Conservation (phyloP, 2,888 invertebrate genomes). For the Cheilosia impressa region DNA sequence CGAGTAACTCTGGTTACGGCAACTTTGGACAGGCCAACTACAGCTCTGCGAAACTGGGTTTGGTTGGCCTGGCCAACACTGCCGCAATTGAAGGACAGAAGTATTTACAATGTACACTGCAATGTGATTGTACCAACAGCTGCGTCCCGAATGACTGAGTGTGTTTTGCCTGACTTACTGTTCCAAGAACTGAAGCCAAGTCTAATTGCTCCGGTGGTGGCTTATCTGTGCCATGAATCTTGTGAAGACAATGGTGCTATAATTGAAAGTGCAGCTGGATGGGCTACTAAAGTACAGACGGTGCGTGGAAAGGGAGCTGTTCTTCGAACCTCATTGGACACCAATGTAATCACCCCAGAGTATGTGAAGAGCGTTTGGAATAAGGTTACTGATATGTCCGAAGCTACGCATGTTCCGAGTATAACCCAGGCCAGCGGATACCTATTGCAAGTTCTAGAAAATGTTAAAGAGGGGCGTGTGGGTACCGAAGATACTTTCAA, state of each 20-base stretch:
- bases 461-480: slow-evolving; percentile 78
- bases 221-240: slow-evolving; percentile 95
- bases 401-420: slow-evolving; percentile 85
- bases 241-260: slow-evolving; percentile 92
- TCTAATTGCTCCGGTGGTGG: slow-evolving; percentile 84
- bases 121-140: slow-evolving; percentile 98
- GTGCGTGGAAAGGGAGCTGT: slow-evolving; percentile 86
- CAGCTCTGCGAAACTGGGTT: slow-evolving; percentile 95
- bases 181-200: slow-evolving; percentile 89
- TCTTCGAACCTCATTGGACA: slow-evolving; percentile 86
- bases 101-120: slow-evolving; percentile 92
- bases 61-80: slow-evolving; percentile 95
- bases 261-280: slow-evolving; percentile 93
- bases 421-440: slow-evolving; percentile 87
- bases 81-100: slow-evolving; percentile 95
- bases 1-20: slow-evolving; percentile 98
- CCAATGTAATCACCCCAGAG: slow-evolving; percentile 88
- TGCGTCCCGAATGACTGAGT: slow-evolving; percentile 96
- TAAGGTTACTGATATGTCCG: slow-evolving; percentile 91
- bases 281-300: slow-evolving; percentile 88
- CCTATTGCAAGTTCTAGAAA: slow-evolving; percentile 85
- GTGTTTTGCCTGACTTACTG: slow-evolving; percentile 95
- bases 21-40: slow-evolving; percentile 98
- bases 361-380: slow-evolving; percentile 93
- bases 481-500: slow-evolving; percentile 81